Base-by-base conservation (phyloP, 2,797 vertebrate species). In the Pipistrellus nathusii region DNA sequence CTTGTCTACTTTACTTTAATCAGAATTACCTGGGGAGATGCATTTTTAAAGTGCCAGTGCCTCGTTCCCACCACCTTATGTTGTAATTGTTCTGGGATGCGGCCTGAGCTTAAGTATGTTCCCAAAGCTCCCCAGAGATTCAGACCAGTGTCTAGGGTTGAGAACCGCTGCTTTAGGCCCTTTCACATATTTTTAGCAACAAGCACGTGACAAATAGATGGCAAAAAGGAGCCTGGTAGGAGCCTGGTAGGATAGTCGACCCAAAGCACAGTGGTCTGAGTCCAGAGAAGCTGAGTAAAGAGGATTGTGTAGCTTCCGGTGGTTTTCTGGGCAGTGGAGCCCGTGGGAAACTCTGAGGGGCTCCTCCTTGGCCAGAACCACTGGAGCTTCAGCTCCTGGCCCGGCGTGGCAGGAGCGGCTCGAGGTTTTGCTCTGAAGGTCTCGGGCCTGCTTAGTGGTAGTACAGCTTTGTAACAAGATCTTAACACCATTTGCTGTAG, bases 321-420 rank as follows among this genome's bases (percentile, higher is more conserved):
- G n/a, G 32, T 59, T 38, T 82, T 88, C 71, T 41, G 53, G 76
- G 32, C n/a, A 23, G 51, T n/a, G 81, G 57, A 27, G 15, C 57
- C 35, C 2, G n/a, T 27, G 32, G 88, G 35, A 25, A 85, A 23
- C 76, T 84, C 41, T 8, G 46, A 72, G 57, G 75, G 12, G 18
- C 32, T 46, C 6, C 18, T 55, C 18, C 53, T 48, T 41, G 46
- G 76, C n/a, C 55, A 38, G n/a, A 51, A 23, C 69, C 18, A 0
- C 25, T 30, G 75, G 53, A 25, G 30, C 3, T 75, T 55, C 13
- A 30, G 0, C 20, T 51, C 64, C 71, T 41, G 15, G 25, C 14
- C 1, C 2, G 46, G 11, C 3, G 27, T 6, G 25, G 20, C 23
- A 12, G 55, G 73, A 62, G 15, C 0, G 2, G 4, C 44, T 23